Evolutionary conservation across 2,797 vertebrate species (phyloP), one percentile per base, ranked within the genome.

Genomic region (Buphagus erythrorhynchus): DNA sequence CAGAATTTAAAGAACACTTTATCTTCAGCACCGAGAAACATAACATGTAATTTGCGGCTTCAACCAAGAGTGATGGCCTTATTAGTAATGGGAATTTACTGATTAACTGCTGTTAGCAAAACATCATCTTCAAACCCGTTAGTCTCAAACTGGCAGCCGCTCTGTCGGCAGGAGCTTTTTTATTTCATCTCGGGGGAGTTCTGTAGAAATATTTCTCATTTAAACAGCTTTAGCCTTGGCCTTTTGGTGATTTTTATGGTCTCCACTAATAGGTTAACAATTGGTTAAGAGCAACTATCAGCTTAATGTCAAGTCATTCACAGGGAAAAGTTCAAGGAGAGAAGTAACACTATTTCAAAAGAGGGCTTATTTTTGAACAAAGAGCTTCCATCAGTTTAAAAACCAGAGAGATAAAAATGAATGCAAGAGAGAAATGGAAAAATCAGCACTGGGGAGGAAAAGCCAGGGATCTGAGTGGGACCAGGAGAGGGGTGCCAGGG

Each of bases 61-160:
- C 95, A 97, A 87, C 93, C 95, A 97, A 96, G 96, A 98, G 95
- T 95, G 96, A 98, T 97, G 95, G 96, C 97, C 97, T 98, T 98
- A 98, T 97, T 97, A 98, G 97, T 95, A 97, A 98, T 95, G 95
- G 96, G 97, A 95, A 97, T 97, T 98, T 93, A 16, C 95, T 97
- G 97, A 98, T 98, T 96, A 98, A 97, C 94, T 97, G 94, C 97
- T 94, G 96, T 97, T 98, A 97, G 97, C 95, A 97, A 98, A 98
- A 97, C 96, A 97, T 88, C 92, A 75, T 97, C 95, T 91, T 89
- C 95, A 96, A 93, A 96, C 85, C 90, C 76, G 88, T 95, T 97
- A 97, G 82, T 94, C 95, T 97, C 94, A 97, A 97, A 93, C 73
- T 51, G 48, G 92, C 92, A 93, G 90, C 67, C 86, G 40, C 85